Evolutionary conservation across 1,140 invertebrate species (phyloP), one percentile per base, ranked within the genome.

Genomic region (Hylaeus volcanicus): DNA sequence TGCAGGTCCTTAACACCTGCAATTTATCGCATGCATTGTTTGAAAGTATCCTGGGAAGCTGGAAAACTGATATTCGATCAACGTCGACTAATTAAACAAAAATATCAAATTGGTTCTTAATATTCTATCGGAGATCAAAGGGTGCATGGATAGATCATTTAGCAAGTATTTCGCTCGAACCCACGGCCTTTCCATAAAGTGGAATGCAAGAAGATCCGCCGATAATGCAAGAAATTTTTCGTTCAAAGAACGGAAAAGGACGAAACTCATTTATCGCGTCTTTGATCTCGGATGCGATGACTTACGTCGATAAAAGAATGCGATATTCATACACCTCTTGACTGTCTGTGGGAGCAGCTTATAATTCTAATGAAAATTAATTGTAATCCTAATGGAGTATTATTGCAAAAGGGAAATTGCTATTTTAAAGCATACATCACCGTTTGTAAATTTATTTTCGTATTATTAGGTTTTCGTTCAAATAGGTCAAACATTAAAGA

Each of bases 211-310:
- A 68, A 69, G 64, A 69, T 77, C 45, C 43, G 39, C 41, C 75
- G 66, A 77, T 77, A 77, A 77, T 70, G 68, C 66, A 53, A 77
- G 75, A 77, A 53, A 77, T 77, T 77, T 70, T 66, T 70, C 45
- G 53, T 61, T 77, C 75, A 70, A 70, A 70, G 63, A 8, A 66
- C 63, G 51, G 63, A 56, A 61, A 45, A 61, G 66, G 48, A 61
- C 56, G 51, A 56, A 70, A 77, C 45, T 15, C 26, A 70, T 70
- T 77, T 70, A 70, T 77, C 65, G 61, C 53, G 60, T 70, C 75
- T 77, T 77, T 77, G 65, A 77, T 77, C 75, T 70, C 37, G 37
- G 37, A 65, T 37, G 56, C 56, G 26, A 61, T 61, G 75, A 77
- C 56, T 77, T 43, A 53, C 45, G 56, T 37, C 51, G 66, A 51